These are phyloP conservation scores for Girardinichthys multiradiatus DNA, from an alignment of 2,113 vertebrate species.

Conservation along the genomic window DNA sequence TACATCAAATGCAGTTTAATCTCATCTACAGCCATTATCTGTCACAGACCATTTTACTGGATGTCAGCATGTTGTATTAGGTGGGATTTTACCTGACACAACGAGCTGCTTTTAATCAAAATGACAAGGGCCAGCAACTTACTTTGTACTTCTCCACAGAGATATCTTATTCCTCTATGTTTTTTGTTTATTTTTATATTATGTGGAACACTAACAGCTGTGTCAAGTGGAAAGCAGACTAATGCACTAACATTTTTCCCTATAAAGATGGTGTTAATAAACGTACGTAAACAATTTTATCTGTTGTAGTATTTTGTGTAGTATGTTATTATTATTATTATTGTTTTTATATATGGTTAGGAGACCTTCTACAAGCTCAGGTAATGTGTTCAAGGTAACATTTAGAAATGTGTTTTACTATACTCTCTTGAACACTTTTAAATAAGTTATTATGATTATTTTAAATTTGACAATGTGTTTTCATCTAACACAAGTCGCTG, in stretches of 20 bases:
- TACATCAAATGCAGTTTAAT: conserved; percentile 55
- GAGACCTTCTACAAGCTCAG: background rate
- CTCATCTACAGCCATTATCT: conserved; percentile 35
- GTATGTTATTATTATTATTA: too few relatives aligned
- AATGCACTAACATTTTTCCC: background rate
- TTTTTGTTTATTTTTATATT: too few relatives aligned
- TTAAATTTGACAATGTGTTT: background rate
- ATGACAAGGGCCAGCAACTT: conserved; percentile 1
- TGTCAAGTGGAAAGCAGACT: background rate
- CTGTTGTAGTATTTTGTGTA: too few relatives aligned
- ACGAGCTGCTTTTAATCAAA: conserved; percentile 6
- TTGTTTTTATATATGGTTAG: too few relatives aligned
- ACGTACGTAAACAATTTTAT: too few relatives aligned
- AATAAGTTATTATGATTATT: too few relatives aligned
- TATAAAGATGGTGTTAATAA: too few relatives aligned
- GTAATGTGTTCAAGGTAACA: background rate
- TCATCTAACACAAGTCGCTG: background rate
- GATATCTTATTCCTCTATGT: background rate
- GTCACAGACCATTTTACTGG: conserved; percentile 37
- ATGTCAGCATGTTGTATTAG: conserved; percentile 14
- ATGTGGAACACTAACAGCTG: too few relatives aligned
- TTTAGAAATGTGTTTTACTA: background rate
- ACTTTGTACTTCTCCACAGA: conserved; percentile 5
- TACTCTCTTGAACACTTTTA: background rate
- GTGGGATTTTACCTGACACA: conserved; percentile 4